Conservation (phyloP, 2,888 invertebrate genomes). For the Himalopsyche japonica region DNA sequence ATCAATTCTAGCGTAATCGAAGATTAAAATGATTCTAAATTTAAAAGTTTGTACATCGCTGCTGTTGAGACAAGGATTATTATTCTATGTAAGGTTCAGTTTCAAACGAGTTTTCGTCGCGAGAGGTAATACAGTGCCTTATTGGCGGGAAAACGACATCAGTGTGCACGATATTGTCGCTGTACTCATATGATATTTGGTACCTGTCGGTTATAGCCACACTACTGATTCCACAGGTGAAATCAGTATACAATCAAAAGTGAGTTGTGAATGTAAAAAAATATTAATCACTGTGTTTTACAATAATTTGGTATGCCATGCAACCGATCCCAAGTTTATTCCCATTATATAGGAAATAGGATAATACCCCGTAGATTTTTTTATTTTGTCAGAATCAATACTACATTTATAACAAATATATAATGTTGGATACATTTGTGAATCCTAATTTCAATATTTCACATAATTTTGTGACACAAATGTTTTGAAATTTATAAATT, state of each 20-base stretch:
- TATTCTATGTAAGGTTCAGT: neutral
- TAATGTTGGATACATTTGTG: too few species aligned
- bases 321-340: too few species aligned
- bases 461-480: too few species aligned
- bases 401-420: too few species aligned
- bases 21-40: neutral
- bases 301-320: too few species aligned
- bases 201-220: too few species aligned
- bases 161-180: neutral
- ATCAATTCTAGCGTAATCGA: neutral
- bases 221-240: neutral
- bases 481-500: too few species aligned
- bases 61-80: neutral
- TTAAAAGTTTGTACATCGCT: neutral
- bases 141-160: neutral
- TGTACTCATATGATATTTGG: neutral
- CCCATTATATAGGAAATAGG: too few species aligned
- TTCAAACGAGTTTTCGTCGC: neutral
- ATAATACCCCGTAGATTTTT: too few species aligned
- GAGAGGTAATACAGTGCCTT: neutral
- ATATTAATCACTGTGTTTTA: neutral
- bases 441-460: too few species aligned
- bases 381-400: too few species aligned
- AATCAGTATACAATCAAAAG: neutral
- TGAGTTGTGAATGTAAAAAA: neutral